Evolutionary conservation across 2,113 vertebrate genomes (phyloP).

Genomic region (Corythornis madagascariensis): DNA sequence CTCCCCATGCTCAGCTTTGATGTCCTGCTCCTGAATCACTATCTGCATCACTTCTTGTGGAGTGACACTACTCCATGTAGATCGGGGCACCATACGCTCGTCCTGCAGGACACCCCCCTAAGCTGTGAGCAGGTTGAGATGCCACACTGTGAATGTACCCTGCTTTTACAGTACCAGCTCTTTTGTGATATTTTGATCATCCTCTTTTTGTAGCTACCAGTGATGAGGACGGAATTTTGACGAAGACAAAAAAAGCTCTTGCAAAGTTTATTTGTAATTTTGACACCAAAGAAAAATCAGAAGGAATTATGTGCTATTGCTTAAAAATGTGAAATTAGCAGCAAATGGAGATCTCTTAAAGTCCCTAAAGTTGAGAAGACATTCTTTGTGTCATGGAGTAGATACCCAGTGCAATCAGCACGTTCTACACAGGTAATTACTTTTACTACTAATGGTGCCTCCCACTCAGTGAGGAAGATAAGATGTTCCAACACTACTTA

Average conservation of each 20-base stretch:
- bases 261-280: conserved; percentile 56
- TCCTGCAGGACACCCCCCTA: neutral
- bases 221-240: conserved; percentile 17
- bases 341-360: conserved; percentile 69
- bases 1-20: neutral
- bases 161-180: neutral
- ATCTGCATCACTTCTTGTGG: neutral
- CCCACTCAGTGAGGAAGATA: conserved; percentile 80
- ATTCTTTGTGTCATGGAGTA: conserved; percentile 67
- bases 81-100: neutral
- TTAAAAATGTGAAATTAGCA: conserved; percentile 71
- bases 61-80: neutral
- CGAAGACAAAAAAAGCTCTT: neutral
- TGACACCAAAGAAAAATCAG: neutral
- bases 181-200: neutral
- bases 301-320: conserved; percentile 55
- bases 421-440: conserved; percentile 86
- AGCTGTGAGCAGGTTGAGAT: neutral
- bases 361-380: conserved; percentile 63
- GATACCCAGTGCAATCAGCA: conserved; percentile 84
- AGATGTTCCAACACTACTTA: conserved; percentile 87
- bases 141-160: neutral
- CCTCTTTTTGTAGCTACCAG: neutral
- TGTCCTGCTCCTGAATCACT: neutral
- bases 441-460: conserved; percentile 93